A percentile compares a stretch with the other conserved stretches of the same genome.
phyloP scores from a whole-genome alignment of 2,888 invertebrate species.

The Himalopsyche anomala region DNA sequence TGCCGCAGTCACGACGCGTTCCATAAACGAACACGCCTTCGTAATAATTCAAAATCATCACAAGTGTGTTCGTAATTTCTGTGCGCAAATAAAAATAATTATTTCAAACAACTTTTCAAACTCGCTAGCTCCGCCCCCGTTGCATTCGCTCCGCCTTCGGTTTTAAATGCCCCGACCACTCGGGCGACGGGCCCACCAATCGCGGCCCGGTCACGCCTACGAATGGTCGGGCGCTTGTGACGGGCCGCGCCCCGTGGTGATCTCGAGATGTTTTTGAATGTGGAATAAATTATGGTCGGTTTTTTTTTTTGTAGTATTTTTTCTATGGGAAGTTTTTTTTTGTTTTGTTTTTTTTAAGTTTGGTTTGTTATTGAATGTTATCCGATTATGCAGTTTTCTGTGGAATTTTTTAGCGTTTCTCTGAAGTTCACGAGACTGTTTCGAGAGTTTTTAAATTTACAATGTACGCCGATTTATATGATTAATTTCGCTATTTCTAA shows the following conservation, averaged over 20 bases:
- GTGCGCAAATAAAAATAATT: conserved; percentile 19
- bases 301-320: conserved; percentile 67
- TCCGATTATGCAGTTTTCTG: no score
- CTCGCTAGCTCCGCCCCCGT: conserved; percentile 67
- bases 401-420: no score
- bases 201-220: conserved; percentile 68
- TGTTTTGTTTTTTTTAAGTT: conserved; percentile 52
- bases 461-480: no score
- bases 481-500: no score
- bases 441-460: no score
- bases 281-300: conserved; percentile 70
- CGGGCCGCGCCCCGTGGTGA: conserved; percentile 59
- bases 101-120: conserved; percentile 26
- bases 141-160: conserved; percentile 71
- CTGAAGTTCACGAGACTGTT: no score
- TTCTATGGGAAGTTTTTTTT: conserved; percentile 60
- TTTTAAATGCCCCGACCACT: neutral
- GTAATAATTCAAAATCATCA: conserved; percentile 29
- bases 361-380: conserved; percentile 46
- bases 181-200: neutral
- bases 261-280: conserved; percentile 52
- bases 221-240: conserved; percentile 44
- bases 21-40: neutral
- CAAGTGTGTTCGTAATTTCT: neutral
- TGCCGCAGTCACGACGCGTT: neutral